Percentiles rank a stretch among this genome's conserved stretches.
phyloP scores from a whole-genome alignment of 2,888 invertebrate species.

The Nasonovia ribisnigri region DNA sequence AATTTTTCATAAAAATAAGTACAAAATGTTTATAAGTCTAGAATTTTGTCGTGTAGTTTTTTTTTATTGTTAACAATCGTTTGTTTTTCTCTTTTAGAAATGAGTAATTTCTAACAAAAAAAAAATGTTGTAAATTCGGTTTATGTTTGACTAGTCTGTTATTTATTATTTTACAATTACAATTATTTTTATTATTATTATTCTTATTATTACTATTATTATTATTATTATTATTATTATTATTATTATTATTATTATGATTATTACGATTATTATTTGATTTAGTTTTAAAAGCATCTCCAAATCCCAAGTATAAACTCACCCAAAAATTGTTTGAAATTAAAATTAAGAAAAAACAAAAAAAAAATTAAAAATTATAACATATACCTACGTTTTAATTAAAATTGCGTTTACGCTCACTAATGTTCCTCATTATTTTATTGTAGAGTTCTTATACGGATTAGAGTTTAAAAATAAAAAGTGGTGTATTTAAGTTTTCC shows the following conservation, averaged over 20 bases:
- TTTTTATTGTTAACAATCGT: conserved; percentile 54
- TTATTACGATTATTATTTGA: conserved; percentile 49
- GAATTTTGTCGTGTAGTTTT: conserved; percentile 12
- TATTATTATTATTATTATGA: conserved; percentile 49
- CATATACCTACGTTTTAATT: conserved; percentile 39
- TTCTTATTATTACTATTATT: conserved; percentile 16
- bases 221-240: conserved; percentile 45
- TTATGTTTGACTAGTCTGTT: conserved; percentile 65
- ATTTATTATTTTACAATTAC: conserved; percentile 59
- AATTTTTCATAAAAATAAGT: conserved; percentile 46
- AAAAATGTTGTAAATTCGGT: conserved; percentile 56
- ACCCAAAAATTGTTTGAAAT: conserved; percentile 46
- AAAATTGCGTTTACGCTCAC: conserved; percentile 61
- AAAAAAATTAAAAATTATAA: conserved; percentile 43
- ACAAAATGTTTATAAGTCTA: conserved; percentile 49
- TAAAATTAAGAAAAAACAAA: background rate
- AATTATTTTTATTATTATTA: conserved; percentile 46
- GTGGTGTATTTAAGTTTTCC: conserved; percentile 48
- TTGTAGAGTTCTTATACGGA: conserved; percentile 56
- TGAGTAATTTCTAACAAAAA: conserved; percentile 34
- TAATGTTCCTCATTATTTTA: conserved; percentile 63
- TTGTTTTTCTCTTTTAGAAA: conserved; percentile 44
- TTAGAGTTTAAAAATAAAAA: conserved; percentile 36
- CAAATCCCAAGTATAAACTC: conserved; percentile 29
- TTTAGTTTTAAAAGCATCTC: conserved; percentile 31